Percentiles rank a stretch among this genome's conserved stretches.
These are phyloP conservation scores for Drosophila borborema DNA, from an alignment of 2,888 invertebrate species.

Conservation along the genomic window DNA sequence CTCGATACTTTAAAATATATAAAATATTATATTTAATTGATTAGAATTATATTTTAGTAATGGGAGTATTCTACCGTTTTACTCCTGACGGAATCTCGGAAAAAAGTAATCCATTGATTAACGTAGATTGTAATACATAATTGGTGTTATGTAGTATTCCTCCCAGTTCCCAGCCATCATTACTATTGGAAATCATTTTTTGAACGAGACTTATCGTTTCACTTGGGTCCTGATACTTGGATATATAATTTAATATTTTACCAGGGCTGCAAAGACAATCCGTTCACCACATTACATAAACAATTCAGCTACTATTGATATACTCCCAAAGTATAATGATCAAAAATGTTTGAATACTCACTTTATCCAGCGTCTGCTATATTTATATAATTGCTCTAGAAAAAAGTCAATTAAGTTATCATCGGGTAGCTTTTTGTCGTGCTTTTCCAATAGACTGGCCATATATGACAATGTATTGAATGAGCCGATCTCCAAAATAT, in stretches of 20 bases:
- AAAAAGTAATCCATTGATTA: slow-evolving; percentile 6
- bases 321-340: background rate
- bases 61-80: slow-evolving; percentile 2
- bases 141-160: background rate
- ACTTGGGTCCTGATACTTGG: background rate
- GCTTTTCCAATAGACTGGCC: background rate
- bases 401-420: background rate
- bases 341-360: background rate
- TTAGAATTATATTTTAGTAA: background rate
- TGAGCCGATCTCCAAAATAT: slow-evolving; percentile 4
- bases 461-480: background rate
- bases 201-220: background rate
- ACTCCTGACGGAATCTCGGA: background rate
- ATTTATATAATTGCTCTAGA: background rate
- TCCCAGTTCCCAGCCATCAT: slow-evolving; percentile 2
- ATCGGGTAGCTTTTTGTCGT: slow-evolving; percentile 11
- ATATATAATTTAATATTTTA: slow-evolving; percentile 1
- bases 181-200: slow-evolving; percentile 1
- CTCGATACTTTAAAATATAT: slow-evolving; percentile 10
- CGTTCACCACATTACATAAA: background rate
- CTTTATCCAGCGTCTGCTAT: background rate
- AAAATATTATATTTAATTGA: background rate
- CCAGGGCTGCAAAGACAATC: background rate
- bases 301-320: no score
- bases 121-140: background rate